Percentiles rank a stretch among this genome's conserved stretches.
phyloP scores from a whole-genome alignment of 2,113 vertebrate genomes.

The Eulemur rufifrons region DNA sequence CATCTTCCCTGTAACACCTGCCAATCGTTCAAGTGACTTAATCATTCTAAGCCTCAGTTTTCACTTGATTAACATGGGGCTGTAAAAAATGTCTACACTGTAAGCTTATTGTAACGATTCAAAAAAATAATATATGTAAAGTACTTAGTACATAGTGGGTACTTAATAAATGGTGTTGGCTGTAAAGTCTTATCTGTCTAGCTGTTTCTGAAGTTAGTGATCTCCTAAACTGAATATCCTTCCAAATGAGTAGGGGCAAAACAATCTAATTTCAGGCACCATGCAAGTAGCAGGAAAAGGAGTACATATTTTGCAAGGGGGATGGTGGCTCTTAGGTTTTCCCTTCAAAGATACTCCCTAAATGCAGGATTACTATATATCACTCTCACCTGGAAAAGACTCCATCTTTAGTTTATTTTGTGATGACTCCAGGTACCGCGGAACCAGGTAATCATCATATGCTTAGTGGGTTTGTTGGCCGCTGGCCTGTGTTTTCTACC shows the following conservation, averaged over 20 bases:
- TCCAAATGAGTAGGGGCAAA: background rate
- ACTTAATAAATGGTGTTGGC: background rate
- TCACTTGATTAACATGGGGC: background rate
- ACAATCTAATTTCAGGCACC: background rate
- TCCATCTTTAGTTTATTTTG: background rate
- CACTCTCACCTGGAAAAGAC: background rate
- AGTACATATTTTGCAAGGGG: background rate
- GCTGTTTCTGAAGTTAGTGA: conserved; percentile 33
- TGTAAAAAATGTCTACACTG: background rate
- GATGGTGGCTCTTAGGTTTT: background rate
- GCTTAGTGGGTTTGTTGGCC: background rate
- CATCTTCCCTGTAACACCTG: background rate
- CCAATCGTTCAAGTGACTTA: background rate
- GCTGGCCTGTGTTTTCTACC: background rate
- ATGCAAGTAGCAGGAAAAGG: background rate
- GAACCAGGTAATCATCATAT: background rate
- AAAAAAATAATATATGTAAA: background rate
- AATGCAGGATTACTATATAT: background rate
- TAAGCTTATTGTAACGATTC: background rate
- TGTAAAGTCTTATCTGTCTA: background rate
- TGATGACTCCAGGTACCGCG: background rate
- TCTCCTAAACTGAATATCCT: background rate
- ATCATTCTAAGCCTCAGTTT: conserved; percentile 1
- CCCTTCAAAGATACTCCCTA: no score
- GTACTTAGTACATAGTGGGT: background rate